Evolutionary conservation across 2,888 invertebrate species (phyloP), one percentile per base, ranked within the genome.

Genomic region (Belgica antarctica): DNA sequence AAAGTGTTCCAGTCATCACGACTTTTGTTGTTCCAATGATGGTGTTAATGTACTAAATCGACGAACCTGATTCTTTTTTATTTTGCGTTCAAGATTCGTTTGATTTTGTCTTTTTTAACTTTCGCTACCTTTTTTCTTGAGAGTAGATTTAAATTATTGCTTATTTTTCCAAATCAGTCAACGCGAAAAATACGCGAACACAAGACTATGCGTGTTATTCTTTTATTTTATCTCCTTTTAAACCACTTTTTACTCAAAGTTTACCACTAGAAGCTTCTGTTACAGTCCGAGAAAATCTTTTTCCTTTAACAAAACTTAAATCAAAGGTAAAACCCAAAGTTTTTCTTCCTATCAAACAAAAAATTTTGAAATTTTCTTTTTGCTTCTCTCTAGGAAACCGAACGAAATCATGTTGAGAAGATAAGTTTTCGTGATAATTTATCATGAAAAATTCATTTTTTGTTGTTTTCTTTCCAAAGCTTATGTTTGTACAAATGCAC

Each of bases 121-220:
- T 47, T 17, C 47, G 22, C 57, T 68, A 68, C 57, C 46, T 68
- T 41, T 65, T 31, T 22, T 66, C 15, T 68, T 68, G 68, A 68
- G 68, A 68, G 68, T 70, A 70, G 70, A 70, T 70, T 61, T 61
- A 70, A 41, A 61, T 70, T 70, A 70, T 70, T 70, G 70, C 70
- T 70, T 70, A 70, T 70, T 61, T 61, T 70, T 70, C 41, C 70
- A 70, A 70, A 70, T 70, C 70, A 70, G 70, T 70, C 70, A 61
- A 70, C 61, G 61, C 61, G 70, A 68, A 68, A 68, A 57, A 57
- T 68, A 68, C 68, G 68, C 68, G 57, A 68, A 68, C 68, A 28
- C 68, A 68, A 68, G 68, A 68, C 65, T 65, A 36, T 36, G 47
- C 65, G 12, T 36, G 22, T 62, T 36, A 36, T n/a, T 22, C 15